Conservation (phyloP, 2,797 vertebrate species). For the Sebastiscus albofasciatus region DNA sequence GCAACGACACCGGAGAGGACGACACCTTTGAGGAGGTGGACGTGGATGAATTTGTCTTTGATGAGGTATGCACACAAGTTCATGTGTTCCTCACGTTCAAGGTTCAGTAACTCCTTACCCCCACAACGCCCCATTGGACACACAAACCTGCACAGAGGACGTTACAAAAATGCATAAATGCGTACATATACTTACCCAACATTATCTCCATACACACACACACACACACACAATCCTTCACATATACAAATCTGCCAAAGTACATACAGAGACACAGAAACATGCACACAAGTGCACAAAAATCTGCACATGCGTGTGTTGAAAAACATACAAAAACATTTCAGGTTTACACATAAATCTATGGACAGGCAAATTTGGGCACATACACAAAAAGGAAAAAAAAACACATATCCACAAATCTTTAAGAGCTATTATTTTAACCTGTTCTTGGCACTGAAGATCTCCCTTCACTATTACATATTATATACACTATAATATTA, state of each 20-base stretch:
- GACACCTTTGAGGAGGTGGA: conserved; percentile 91
- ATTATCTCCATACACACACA: background rate
- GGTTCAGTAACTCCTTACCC: conserved; percentile 1
- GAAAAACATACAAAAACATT: background rate
- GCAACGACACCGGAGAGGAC: conserved; percentile 74
- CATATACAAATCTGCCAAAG: background rate
- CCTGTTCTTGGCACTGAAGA: background rate
- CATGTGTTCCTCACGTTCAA: conserved; percentile 18
- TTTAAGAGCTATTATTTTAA: background rate
- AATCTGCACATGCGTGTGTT: background rate
- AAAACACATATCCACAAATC: background rate
- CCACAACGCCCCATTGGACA: background rate
- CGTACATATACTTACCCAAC: background rate
- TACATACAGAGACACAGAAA: background rate
- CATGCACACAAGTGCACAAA: background rate
- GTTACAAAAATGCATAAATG: background rate
- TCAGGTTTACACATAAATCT: no score
- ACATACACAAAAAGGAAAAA: background rate
- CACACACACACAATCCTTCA: background rate
- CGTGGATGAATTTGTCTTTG: conserved; percentile 87
- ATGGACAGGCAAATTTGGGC: background rate
- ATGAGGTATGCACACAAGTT: conserved; percentile 85
- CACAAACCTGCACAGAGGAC: background rate
- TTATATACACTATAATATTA: background rate
- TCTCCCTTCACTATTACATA: background rate